Conservation (phyloP, 2,113 vertebrate genomes). For the Halichoeres trimaculatus region DNA sequence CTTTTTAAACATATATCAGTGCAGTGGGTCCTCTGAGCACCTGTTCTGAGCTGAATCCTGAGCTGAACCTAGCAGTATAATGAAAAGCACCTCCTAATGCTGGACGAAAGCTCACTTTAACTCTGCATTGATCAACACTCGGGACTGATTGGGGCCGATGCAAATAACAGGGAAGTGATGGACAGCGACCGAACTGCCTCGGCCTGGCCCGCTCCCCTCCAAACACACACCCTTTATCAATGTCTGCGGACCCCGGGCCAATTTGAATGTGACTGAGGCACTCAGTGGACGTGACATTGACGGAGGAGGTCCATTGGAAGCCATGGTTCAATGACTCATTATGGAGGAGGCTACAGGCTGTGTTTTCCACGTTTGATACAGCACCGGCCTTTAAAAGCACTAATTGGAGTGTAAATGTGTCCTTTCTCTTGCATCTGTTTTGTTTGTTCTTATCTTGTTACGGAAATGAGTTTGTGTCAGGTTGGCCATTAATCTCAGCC, state of each 20-base stretch:
- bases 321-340: conserved; percentile 77
- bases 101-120: conserved; percentile 71
- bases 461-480: conserved; percentile 42
- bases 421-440: conserved; percentile 60
- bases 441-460: conserved; percentile 64
- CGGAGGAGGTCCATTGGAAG: conserved; percentile 68
- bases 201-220: conserved; percentile 38
- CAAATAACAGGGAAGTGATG: conserved; percentile 67
- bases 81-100: conserved; percentile 64
- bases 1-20: not conserved
- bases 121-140: conserved; percentile 74
- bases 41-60: not conserved
- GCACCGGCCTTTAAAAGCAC: conserved; percentile 60
- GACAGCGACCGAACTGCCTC: conserved; percentile 61
- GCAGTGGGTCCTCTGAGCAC: not conserved
- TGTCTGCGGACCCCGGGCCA: conserved; percentile 66
- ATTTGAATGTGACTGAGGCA: conserved; percentile 73
- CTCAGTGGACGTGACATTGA: conserved; percentile 77
- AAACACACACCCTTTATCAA: conserved; percentile 69
- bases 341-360: conserved; percentile 56
- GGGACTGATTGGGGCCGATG: conserved; percentile 66
- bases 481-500: conserved; percentile 51
- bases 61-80: conserved; percentile 37
- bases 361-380: conserved; percentile 72
- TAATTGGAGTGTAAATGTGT: conserved; percentile 77